Evolutionary conservation across 2,797 vertebrate species (phyloP).

Genomic region (Falco naumanni): DNA sequence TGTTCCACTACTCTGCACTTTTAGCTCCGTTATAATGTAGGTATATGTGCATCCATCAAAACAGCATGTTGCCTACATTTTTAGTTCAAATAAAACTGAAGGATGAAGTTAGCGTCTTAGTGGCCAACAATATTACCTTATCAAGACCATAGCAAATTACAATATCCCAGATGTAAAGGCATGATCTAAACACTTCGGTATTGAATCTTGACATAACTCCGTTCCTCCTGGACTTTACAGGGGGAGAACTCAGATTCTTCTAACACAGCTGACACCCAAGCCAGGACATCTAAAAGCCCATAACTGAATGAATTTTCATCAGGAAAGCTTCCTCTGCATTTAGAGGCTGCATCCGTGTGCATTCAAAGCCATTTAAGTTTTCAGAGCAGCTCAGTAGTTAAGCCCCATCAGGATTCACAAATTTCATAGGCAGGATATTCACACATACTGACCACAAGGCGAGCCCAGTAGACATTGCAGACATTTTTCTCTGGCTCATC

Average conservation of each 20-base stretch:
- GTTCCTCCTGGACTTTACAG: neutral
- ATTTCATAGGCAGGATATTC: neutral
- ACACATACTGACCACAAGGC: neutral
- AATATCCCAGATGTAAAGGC: neutral
- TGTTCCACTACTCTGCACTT: neutral
- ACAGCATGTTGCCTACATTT: neutral
- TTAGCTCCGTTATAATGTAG: neutral
- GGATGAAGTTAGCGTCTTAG: neutral
- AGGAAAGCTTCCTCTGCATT: neutral
- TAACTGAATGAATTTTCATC: neutral
- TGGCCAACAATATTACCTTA: neutral
- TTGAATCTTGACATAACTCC: neutral
- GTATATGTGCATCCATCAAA: neutral
- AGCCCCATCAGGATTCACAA: neutral
- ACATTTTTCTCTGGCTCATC: neutral
- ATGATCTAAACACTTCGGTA: neutral
- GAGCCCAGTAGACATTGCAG: neutral
- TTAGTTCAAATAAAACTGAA: neutral
- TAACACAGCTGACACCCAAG: neutral
- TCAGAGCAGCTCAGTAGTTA: neutral
- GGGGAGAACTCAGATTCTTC: neutral
- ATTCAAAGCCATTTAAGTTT: neutral
- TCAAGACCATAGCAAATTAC: neutral
- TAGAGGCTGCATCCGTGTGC: neutral
- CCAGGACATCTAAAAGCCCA: neutral